Percentiles rank a stretch among this genome's conserved stretches.
These are phyloP conservation scores for Sebastes cheni DNA, from an alignment of 2,797 vertebrate genomes.

Conservation along the genomic window DNA sequence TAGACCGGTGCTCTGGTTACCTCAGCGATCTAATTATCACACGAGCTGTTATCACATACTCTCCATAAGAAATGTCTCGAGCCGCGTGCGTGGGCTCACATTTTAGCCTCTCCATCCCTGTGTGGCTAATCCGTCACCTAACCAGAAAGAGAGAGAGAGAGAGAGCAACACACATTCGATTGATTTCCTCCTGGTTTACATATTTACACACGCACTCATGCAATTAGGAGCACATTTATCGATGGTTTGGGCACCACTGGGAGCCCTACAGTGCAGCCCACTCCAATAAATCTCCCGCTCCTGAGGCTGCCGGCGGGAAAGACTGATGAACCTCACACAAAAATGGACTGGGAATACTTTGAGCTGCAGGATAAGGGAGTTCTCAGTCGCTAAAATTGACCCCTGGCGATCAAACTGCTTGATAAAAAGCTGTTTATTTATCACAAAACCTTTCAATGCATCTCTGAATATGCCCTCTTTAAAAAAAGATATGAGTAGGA, in stretches of 20 bases:
- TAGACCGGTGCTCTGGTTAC: conserved; percentile 51
- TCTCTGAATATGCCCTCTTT: neutral
- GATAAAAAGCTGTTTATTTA: conserved; percentile 33
- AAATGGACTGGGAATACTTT: conserved; percentile 60
- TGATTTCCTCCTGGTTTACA: conserved; percentile 78
- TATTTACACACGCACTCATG: conserved; percentile 73
- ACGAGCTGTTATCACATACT: conserved; percentile 54
- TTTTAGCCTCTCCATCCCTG: conserved; percentile 45
- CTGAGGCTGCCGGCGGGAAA: conserved; percentile 55
- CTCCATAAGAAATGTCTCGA: conserved; percentile 51
- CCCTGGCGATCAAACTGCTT: neutral
- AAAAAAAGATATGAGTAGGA: neutral
- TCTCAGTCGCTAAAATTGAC: conserved; percentile 51
- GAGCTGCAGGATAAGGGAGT: conserved; percentile 47
- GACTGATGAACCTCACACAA: conserved; percentile 63
- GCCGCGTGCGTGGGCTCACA: conserved; percentile 24
- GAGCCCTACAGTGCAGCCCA: conserved; percentile 50
- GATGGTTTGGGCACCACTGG: conserved; percentile 62
- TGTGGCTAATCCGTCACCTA: conserved; percentile 72
- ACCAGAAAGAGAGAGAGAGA: conserved; percentile 55
- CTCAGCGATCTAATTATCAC: conserved; percentile 70
- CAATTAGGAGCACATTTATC: conserved; percentile 77
- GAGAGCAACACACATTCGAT: conserved; percentile 69
- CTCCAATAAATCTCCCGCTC: conserved; percentile 67
- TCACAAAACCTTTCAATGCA: neutral